These are phyloP conservation scores for Pagetopsis macropterus DNA, from an alignment of 2,797 vertebrate species.

Conservation along the genomic window DNA sequence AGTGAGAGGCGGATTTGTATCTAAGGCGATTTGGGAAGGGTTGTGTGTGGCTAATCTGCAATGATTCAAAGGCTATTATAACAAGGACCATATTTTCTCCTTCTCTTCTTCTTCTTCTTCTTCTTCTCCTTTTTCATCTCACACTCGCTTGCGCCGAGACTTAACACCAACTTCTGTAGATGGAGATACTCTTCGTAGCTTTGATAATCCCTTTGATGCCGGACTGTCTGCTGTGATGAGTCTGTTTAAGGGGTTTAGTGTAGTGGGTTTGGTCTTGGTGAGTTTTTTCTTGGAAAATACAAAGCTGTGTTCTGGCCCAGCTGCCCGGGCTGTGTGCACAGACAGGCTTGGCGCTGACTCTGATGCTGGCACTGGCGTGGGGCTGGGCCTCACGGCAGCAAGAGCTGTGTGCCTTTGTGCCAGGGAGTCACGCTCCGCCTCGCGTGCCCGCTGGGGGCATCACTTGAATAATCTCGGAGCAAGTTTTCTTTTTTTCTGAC, in stretches of 20 bases:
- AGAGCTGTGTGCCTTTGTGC: constrained; percentile 68
- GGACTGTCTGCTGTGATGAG: constrained; percentile 71
- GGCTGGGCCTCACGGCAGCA: constrained; percentile 61
- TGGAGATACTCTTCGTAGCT: constrained; percentile 52
- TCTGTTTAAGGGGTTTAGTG: constrained; percentile 77
- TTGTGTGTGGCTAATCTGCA: constrained; percentile 78
- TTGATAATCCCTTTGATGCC: constrained; percentile 78
- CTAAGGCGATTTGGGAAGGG: constrained; percentile 76
- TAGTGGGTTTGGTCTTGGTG: constrained; percentile 57
- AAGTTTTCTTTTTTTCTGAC: constrained; percentile 47
- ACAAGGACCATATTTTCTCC: constrained; percentile 63
- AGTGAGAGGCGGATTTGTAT: constrained; percentile 71
- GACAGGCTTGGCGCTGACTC: constrained; percentile 60
- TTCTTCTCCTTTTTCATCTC: constrained; percentile 45
- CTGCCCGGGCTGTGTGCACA: constrained; percentile 54
- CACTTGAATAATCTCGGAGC: constrained; percentile 57
- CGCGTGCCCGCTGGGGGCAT: constrained; percentile 65
- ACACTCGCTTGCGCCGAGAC: constrained; percentile 52
- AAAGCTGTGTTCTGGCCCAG: constrained; percentile 68
- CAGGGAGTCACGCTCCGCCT: constrained; percentile 74
- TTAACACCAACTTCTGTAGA: constrained; percentile 59
- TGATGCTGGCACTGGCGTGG: constrained; percentile 61
- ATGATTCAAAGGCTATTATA: constrained; percentile 75
- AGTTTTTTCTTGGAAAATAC: constrained; percentile 67
- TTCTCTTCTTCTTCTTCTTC: constrained; percentile 28